phyloP scores from a whole-genome alignment of 2,888 invertebrate species.

The Phalangium opilio region DNA sequence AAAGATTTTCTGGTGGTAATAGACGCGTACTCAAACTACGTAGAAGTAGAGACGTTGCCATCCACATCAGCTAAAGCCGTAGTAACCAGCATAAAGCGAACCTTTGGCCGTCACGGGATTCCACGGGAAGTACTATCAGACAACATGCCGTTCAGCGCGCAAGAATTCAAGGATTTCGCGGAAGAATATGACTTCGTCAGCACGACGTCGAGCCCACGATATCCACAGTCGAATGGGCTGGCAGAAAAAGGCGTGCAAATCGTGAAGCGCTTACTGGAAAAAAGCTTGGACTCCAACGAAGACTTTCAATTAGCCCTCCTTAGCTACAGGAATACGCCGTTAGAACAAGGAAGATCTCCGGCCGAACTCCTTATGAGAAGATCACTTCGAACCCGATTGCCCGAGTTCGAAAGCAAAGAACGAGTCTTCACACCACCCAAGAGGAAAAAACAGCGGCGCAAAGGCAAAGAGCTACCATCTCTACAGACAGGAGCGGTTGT shows the following conservation, averaged over 20 bases:
- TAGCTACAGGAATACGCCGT: constrained; percentile 7
- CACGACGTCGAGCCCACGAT: background rate
- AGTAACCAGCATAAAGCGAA: background rate
- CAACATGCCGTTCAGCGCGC: constrained; percentile 5
- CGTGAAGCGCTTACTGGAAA: constrained; percentile 4
- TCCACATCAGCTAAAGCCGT: background rate
- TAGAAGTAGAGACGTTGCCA: background rate
- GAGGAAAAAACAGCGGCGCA: too few relatives aligned
- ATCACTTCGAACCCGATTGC: background rate
- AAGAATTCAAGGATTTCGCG: background rate
- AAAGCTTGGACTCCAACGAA: background rate
- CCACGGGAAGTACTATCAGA: background rate
- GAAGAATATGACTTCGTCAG: constrained; percentile 1
- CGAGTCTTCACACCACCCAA: too few relatives aligned
- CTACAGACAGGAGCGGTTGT: too few relatives aligned
- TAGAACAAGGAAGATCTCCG: constrained; percentile 3
- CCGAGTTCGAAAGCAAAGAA: too few relatives aligned
- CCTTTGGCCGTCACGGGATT: constrained; percentile 4
- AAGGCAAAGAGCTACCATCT: too few relatives aligned
- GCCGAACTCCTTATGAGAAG: constrained; percentile 3
- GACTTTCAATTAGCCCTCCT: constrained; percentile 4
- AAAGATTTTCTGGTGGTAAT: background rate
- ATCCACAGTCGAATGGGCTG: constrained; percentile 4
- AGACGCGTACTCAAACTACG: constrained; percentile 1
- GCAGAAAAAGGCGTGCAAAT: constrained; percentile 6